phyloP scores from a whole-genome alignment of 2,888 invertebrate species.

The Vanessa cardui region DNA sequence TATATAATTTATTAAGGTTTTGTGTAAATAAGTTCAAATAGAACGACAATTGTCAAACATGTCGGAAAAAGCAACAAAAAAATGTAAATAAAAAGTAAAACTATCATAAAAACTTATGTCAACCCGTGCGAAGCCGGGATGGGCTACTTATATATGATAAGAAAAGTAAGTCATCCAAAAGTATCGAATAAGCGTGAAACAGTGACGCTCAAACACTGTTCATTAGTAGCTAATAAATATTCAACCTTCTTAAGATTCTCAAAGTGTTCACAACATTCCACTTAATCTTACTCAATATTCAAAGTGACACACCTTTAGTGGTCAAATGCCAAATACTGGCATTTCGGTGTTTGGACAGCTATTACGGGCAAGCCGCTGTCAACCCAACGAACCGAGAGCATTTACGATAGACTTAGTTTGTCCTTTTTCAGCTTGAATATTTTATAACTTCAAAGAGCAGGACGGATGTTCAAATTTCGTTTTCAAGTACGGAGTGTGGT shows the following conservation, averaged over 20 bases:
- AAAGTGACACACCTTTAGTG: slow-evolving; percentile 31
- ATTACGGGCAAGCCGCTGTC: slow-evolving; percentile 2
- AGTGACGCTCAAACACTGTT: neutral
- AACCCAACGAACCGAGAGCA: neutral
- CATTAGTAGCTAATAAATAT: neutral
- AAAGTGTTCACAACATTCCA: slow-evolving; percentile 26
- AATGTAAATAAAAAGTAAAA: no score
- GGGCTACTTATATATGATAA: no score
- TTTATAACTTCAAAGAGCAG: neutral
- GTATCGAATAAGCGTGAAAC: neutral
- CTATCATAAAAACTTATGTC: no score
- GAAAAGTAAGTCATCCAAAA: no score
- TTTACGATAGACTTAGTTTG: neutral
- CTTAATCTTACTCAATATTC: slow-evolving; percentile 29
- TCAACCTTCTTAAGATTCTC: slow-evolving; percentile 13
- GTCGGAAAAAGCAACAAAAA: no score
- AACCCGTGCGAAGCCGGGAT: no score
- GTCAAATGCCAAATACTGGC: slow-evolving; percentile 26
- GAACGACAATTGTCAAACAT: no score
- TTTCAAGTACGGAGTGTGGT: no score
- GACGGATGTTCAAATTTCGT: neutral
- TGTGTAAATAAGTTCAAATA: no score
- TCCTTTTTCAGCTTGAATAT: neutral
- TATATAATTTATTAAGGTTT: no score
- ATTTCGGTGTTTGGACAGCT: slow-evolving; percentile 13